Evolutionary conservation across 2,797 vertebrate species (phyloP).

Genomic region (Coracias cyanogaster): DNA sequence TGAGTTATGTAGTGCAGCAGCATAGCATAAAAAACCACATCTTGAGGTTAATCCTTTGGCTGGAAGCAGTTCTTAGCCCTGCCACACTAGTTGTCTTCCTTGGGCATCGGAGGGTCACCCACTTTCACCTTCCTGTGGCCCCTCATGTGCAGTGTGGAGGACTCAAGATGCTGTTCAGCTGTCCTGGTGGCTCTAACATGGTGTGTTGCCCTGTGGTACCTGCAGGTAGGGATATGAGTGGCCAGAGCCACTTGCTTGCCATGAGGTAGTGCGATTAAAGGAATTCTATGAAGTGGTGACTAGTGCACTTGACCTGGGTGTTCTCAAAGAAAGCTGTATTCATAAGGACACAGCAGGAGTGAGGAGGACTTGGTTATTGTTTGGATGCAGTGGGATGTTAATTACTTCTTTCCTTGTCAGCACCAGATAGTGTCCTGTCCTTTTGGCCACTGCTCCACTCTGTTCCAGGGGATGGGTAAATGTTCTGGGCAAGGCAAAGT

Average conservation of each 20-base stretch:
- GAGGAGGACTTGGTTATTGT: not conserved
- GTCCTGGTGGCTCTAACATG: not conserved
- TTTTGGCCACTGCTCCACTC: not conserved
- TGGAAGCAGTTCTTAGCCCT: not conserved
- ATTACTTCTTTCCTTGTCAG: not conserved
- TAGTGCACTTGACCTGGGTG: not conserved
- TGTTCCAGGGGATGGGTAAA: not conserved
- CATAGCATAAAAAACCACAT: not conserved
- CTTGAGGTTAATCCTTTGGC: not conserved
- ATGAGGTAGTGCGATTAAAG: not conserved
- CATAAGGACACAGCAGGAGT: not conserved
- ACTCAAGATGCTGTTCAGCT: not conserved
- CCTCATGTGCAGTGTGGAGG: rapidly evolving
- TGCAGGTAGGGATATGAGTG: not conserved
- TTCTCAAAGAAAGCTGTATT: not conserved
- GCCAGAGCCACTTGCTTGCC: not conserved
- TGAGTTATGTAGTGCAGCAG: not conserved
- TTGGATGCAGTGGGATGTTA: not conserved
- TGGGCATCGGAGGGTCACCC: rapidly evolving
- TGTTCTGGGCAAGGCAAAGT: not conserved
- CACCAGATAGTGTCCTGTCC: not conserved
- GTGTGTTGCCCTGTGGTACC: not conserved
- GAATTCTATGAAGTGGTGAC: not conserved
- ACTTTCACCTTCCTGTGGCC: rapidly evolving
- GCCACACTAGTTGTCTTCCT: not conserved